phyloP scores from a whole-genome alignment of 2,888 invertebrate species.

The Drosophila buzzatii region DNA sequence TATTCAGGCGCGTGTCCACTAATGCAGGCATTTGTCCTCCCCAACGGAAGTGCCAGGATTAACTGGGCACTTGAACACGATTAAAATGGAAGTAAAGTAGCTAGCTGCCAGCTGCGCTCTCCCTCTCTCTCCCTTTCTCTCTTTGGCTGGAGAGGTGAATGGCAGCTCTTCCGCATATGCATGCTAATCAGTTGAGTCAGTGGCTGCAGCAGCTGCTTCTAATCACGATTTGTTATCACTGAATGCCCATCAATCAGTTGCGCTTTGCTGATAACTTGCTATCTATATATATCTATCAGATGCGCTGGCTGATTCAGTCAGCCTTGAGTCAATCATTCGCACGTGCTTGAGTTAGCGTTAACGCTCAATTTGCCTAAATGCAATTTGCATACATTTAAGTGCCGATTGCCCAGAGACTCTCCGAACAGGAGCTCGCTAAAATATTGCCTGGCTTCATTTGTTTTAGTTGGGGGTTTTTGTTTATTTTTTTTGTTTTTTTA shows the following conservation, averaged over 20 bases:
- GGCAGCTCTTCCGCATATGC: constrained; percentile 47
- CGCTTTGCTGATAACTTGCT: constrained; percentile 31
- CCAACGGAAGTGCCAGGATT: constrained; percentile 69
- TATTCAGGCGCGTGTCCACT: constrained; percentile 26
- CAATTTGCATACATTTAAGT: constrained; percentile 73
- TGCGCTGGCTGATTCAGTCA: not conserved
- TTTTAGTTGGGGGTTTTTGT: constrained; percentile 19
- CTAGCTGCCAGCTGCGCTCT: not conserved
- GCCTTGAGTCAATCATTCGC: constrained; percentile 66
- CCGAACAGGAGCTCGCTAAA: constrained; percentile 24
- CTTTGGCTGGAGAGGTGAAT: constrained; percentile 5
- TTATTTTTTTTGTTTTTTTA: constrained; percentile 10
- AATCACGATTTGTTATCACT: constrained; percentile 40
- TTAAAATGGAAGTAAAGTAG: constrained; percentile 37
- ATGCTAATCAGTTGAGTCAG: constrained; percentile 33
- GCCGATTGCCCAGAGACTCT: constrained; percentile 19
- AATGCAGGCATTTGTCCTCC: constrained; percentile 23
- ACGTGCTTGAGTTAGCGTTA: constrained; percentile 68
- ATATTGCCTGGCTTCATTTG: constrained; percentile 59
- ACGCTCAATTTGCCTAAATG: constrained; percentile 71
- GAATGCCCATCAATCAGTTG: constrained; percentile 35
- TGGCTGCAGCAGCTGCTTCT: constrained; percentile 9
- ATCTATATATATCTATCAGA: constrained; percentile 8
- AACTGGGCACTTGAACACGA: constrained; percentile 78
- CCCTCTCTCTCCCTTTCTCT: not conserved